Conservation (phyloP, 2,113 vertebrate species). For the Archocentrus centrarchus region DNA sequence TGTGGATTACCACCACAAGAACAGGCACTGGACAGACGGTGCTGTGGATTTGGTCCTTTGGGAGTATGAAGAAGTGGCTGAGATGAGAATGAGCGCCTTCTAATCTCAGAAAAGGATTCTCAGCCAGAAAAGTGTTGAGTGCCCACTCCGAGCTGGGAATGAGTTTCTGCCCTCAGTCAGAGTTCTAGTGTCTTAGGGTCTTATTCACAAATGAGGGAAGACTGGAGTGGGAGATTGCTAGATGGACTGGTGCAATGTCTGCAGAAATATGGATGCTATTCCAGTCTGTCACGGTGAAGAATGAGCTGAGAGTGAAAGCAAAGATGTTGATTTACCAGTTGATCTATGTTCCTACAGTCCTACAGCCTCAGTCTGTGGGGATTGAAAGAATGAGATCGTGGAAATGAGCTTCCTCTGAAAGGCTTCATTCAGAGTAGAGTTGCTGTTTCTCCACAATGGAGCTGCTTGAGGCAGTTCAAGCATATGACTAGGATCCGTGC, state of each 20-base stretch:
- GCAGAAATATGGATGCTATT: neutral
- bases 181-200: neutral
- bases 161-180: neutral
- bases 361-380: neutral
- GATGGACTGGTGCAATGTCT: neutral
- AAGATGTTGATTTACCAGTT: neutral
- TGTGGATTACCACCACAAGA: neutral
- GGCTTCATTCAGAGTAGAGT: neutral
- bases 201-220: neutral
- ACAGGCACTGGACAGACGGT: neutral
- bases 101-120: neutral
- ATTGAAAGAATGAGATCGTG: neutral
- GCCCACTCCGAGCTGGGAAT: neutral
- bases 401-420: neutral
- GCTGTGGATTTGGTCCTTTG: neutral
- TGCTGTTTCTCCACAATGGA: neutral
- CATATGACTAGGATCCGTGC: neutral
- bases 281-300: neutral
- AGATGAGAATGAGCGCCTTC: neutral
- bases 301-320: neutral
- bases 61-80: too few relatives aligned
- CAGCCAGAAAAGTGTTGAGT: neutral
- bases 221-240: neutral
- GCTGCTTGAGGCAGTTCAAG: neutral
- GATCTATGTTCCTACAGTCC: neutral